Conservation (phyloP, 2,113 vertebrate genomes). For the Phaethornis superciliosus region DNA sequence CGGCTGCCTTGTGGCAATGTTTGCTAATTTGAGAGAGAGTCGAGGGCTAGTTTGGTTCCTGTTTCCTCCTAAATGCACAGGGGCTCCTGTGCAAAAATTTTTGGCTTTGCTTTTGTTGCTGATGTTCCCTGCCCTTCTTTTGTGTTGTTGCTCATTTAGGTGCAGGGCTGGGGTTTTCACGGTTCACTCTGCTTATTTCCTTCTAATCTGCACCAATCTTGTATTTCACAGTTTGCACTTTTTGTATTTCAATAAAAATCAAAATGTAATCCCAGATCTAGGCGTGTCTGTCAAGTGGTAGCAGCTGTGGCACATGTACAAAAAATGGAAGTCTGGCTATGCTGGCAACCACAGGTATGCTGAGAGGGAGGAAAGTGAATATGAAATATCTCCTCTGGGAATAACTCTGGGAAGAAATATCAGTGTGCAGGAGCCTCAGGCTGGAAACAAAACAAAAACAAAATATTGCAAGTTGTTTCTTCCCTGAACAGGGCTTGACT, state of each 20-base stretch:
- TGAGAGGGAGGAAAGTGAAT: background rate
- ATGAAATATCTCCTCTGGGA: background rate
- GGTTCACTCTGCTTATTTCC: slow-evolving; percentile 66
- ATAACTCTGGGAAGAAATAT: background rate
- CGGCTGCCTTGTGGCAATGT: slow-evolving; percentile 6
- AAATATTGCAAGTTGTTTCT: background rate
- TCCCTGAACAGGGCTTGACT: background rate
- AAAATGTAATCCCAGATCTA: slow-evolving; percentile 38
- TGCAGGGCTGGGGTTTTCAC: slow-evolving; percentile 29
- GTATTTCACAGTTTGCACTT: slow-evolving; percentile 80
- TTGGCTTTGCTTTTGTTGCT: slow-evolving; percentile 40
- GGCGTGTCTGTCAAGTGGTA: background rate
- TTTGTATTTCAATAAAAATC: slow-evolving; percentile 85
- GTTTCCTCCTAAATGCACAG: background rate
- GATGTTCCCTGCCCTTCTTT: background rate
- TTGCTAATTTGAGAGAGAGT: background rate
- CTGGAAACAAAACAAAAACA: background rate
- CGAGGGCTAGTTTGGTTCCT: background rate
- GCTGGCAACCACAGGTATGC: background rate
- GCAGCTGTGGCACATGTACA: background rate
- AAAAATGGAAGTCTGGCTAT: background rate
- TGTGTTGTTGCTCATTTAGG: background rate
- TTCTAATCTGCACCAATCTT: slow-evolving; percentile 73
- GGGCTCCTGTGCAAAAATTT: background rate
- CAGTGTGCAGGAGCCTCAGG: background rate